Percentiles rank a stretch among this genome's conserved stretches.
Conservation (phyloP, 2,797 vertebrate species). For the Myotis planiceps region DNA sequence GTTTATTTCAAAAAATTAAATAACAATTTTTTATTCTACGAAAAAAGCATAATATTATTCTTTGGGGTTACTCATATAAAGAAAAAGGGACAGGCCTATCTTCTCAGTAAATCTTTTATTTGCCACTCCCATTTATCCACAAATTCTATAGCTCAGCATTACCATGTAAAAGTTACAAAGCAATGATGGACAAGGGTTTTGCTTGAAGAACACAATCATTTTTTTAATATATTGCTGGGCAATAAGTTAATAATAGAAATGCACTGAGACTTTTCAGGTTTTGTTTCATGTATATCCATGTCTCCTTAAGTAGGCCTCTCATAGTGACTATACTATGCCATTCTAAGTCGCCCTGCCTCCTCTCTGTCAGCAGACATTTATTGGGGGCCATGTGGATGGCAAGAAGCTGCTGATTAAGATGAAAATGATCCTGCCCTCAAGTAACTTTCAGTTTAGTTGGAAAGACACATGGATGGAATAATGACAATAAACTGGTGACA, state of each 20-base stretch:
- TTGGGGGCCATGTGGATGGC: rapidly evolving
- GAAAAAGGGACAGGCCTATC: background rate
- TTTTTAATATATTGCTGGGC: background rate
- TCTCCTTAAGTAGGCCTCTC: no score
- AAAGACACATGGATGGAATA: background rate
- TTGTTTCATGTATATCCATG: background rate
- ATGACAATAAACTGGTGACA: background rate
- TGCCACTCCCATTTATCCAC: background rate
- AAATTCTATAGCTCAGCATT: background rate
- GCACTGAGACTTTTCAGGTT: background rate
- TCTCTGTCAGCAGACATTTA: background rate
- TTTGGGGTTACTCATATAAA: background rate
- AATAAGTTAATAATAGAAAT: background rate
- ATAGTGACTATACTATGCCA: rapidly evolving
- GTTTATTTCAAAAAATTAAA: background rate
- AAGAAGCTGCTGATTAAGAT: background rate
- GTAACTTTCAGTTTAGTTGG: background rate
- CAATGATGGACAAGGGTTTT: background rate
- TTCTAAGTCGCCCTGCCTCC: background rate
- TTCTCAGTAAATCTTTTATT: background rate
- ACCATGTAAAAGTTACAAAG: background rate
- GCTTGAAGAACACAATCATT: background rate
- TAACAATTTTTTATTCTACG: background rate
- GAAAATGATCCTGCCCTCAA: background rate
- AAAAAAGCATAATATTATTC: background rate